Conservation (phyloP, 2,888 invertebrate species). For the Drosophila niveifrons region DNA sequence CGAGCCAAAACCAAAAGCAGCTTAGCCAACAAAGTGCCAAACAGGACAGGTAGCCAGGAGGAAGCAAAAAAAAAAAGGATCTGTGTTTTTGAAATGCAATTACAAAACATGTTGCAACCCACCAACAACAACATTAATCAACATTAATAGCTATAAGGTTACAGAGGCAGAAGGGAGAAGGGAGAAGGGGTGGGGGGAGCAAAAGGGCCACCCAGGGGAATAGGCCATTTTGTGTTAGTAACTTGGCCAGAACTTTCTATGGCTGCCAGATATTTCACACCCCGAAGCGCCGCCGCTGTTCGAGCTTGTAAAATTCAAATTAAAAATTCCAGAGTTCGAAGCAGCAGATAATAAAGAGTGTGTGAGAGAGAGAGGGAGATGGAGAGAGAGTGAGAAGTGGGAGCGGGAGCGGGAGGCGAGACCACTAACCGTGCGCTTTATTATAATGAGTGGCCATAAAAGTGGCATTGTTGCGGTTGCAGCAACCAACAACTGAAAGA, state of each 20-base stretch:
- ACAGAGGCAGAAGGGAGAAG: slow-evolving; percentile 33
- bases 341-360: neutral
- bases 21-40: neutral
- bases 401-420: slow-evolving; percentile 45
- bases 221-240: slow-evolving; percentile 37
- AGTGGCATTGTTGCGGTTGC: slow-evolving; percentile 67
- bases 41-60: neutral
- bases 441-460: slow-evolving; percentile 83
- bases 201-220: slow-evolving; percentile 63
- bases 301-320: slow-evolving; percentile 76
- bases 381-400: neutral
- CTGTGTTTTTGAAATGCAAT: slow-evolving; percentile 50
- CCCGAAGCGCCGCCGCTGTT: slow-evolving; percentile 77
- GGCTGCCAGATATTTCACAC: slow-evolving; percentile 63
- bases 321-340: slow-evolving; percentile 58
- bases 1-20: neutral
- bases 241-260: slow-evolving; percentile 29
- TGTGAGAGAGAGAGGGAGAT: neutral
- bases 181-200: neutral
- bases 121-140: slow-evolving; percentile 73
- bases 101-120: slow-evolving; percentile 76
- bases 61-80: neutral
- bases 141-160: slow-evolving; percentile 75
- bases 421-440: slow-evolving; percentile 82
- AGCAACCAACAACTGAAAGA: slow-evolving; percentile 45